Base-by-base conservation (phyloP, 2,888 invertebrate species). In the Thecocarcelia acutangulata region DNA sequence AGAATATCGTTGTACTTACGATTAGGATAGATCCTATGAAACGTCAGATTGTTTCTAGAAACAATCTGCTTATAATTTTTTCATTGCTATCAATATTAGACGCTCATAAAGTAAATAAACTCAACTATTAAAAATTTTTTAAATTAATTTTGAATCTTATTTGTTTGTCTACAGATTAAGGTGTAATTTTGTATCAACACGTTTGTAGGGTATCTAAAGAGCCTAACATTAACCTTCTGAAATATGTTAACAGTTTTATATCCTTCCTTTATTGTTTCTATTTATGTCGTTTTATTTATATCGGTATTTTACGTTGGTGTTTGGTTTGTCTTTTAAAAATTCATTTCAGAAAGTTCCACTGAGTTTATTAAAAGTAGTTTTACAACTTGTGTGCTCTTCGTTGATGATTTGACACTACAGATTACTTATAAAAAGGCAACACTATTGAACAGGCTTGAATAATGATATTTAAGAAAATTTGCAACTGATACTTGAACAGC, bases 401-500 rank as follows among this genome's bases (percentile, higher is more conserved):
- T 46, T 56, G 33, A 33, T 33, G 6, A 33, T 33, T 69, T 17
- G 19, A 4, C 33, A 44, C 33, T 68, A 42, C 3, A 8, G 44
- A 40, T 19, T 50, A 11, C 13, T 50, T 66, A 15, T 9, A 64
- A 44, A 24, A 9, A 59, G 8, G 48, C 33, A 17, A 61, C 59
- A 56, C 24, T 58, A 37, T 59, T 42, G 19, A 44, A 52, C 13
- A 44, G 44, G 21, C 44, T 59, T 13, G 21, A 13, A 42, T 50
- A 61, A 72, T 59, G 58, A 73, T 66, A 52, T 15, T 50, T 56
- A 74, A 50, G 28, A 11, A 54, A 73, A 66, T 48, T 50, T 68
- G 79, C 68, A 77, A 82, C 77, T 74, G 81, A 82, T 82, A 82
- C 81, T 69, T 82, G 77, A 73, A 64, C 77, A 77, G 63, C 69